Percentiles rank a stretch among this genome's conserved stretches.
Evolutionary conservation across 1,140 invertebrate genomes (phyloP).

Genomic region (Dinoponera quadriceps): DNA sequence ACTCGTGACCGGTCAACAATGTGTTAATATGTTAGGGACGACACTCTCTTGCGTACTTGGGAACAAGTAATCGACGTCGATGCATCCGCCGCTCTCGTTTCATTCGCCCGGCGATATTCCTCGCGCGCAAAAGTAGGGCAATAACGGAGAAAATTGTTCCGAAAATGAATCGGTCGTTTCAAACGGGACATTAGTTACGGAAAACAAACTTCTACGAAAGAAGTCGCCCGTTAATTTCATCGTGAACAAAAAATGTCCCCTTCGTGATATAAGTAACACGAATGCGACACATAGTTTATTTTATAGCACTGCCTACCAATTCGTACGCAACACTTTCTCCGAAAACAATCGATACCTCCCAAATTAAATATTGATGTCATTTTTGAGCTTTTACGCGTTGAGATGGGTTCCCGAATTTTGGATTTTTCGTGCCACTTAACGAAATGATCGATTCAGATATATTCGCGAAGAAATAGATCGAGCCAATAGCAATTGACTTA

Average conservation of each 20-base stretch:
- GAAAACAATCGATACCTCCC: no score
- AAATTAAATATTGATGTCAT: no score
- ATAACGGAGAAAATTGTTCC: conserved; percentile 3
- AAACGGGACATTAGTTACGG: neutral
- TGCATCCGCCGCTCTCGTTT: conserved; percentile 41
- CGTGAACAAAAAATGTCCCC: no score
- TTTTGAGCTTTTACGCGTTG: neutral
- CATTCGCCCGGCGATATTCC: neutral
- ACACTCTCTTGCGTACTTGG: conserved; percentile 33
- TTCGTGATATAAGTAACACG: no score
- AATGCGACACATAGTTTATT: no score
- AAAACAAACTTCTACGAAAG: neutral
- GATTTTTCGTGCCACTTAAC: neutral
- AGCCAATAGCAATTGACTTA: neutral
- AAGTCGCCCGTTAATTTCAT: neutral
- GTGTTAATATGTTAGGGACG: conserved; percentile 44
- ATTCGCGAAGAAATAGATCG: neutral
- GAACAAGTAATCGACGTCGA: conserved; percentile 47
- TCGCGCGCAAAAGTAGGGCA: neutral
- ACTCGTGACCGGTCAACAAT: no score
- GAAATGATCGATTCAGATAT: neutral
- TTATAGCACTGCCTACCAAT: no score
- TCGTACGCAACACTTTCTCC: no score
- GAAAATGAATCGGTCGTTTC: neutral
- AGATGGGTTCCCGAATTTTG: no score